Evolutionary conservation across 1,140 invertebrate genomes (phyloP).

Genomic region (Amyelois transitella): DNA sequence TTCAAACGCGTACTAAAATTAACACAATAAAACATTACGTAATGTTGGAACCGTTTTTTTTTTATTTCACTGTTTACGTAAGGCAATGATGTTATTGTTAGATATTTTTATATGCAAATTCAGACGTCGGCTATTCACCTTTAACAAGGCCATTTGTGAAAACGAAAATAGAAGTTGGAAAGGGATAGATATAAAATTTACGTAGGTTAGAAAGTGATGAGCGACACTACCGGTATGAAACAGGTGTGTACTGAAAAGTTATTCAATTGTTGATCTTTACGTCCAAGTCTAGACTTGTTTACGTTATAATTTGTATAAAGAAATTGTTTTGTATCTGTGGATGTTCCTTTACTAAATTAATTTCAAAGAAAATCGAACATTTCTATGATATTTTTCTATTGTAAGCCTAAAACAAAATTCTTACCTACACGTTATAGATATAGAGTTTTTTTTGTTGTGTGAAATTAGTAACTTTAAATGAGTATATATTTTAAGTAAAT

Average conservation of each 20-base stretch:
- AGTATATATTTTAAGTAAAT: too few species aligned
- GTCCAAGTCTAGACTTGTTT: background rate
- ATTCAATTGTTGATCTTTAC: background rate
- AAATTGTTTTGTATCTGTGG: background rate
- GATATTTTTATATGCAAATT: slow-evolving; percentile 21
- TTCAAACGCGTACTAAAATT: background rate
- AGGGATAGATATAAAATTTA: slow-evolving; percentile 4
- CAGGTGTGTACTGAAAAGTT: background rate
- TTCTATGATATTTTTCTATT: background rate
- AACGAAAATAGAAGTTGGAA: slow-evolving; percentile 8
- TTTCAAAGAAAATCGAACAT: too few species aligned
- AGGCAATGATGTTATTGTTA: slow-evolving; percentile 12
- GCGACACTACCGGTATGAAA: slow-evolving; percentile 12
- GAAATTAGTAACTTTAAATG: too few species aligned
- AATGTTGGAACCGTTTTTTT: background rate
- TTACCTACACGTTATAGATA: too few species aligned
- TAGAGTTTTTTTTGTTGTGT: too few species aligned
- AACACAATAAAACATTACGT: background rate
- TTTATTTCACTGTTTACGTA: background rate
- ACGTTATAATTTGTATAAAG: background rate
- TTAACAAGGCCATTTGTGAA: slow-evolving; percentile 24
- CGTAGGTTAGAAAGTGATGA: slow-evolving; percentile 7
- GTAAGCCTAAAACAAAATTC: background rate
- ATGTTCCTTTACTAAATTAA: too few species aligned
- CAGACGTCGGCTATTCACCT: slow-evolving; percentile 25